Conservation (phyloP, 2,888 invertebrate species). For the Branchipolynoe longqiensis region DNA sequence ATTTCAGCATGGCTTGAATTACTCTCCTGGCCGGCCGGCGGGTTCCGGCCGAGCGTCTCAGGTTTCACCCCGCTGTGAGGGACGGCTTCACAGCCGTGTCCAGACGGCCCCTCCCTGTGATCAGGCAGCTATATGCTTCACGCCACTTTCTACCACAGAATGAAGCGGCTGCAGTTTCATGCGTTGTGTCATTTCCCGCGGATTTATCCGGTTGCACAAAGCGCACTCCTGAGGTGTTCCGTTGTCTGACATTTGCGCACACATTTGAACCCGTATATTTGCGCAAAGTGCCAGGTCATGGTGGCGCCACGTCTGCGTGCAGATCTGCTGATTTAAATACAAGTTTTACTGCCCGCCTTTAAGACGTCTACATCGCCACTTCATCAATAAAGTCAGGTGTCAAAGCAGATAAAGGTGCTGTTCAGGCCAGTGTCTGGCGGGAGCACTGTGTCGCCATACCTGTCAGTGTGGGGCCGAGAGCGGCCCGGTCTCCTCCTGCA, state of each 20-base stretch:
- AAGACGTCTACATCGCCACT: not conserved
- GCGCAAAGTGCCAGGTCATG: no score
- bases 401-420: not conserved
- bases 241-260: no score
- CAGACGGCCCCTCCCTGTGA: not conserved
- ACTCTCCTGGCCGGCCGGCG: slow-evolving; percentile 15
- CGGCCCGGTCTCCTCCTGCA: slow-evolving; percentile 43
- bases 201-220: no score
- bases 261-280: no score
- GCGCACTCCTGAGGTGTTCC: no score
- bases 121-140: no score
- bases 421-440: not conserved
- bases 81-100: not conserved
- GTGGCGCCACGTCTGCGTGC: no score
- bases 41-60: slow-evolving; percentile 14
- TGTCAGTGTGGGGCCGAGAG: not conserved
- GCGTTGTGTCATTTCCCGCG: no score
- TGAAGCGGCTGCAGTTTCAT: no score
- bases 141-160: no score
- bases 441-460: slow-evolving; percentile 20
- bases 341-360: not conserved
- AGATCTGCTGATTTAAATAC: no score
- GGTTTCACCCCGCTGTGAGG: slow-evolving; percentile 1
- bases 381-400: not conserved
- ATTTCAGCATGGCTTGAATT: slow-evolving; percentile 40